Conservation (phyloP, 2,888 invertebrate species). For the Epinotia nisella region DNA sequence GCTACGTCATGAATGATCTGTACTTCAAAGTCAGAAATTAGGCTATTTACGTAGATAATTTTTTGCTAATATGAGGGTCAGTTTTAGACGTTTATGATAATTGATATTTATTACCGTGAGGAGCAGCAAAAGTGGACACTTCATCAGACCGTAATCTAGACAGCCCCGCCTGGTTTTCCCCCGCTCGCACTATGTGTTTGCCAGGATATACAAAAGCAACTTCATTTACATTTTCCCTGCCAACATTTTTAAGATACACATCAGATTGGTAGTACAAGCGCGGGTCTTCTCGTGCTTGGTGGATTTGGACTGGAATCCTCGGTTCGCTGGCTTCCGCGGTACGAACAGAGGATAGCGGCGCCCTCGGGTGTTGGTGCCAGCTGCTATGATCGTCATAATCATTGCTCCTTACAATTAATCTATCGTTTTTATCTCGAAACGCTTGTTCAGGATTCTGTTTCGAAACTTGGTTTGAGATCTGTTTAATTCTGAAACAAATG, state of each 20-base stretch:
- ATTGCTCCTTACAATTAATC: constrained; percentile 57
- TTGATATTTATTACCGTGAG: constrained; percentile 28
- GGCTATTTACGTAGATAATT: not conserved
- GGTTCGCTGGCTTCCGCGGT: constrained; percentile 57
- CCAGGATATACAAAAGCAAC: constrained; percentile 70
- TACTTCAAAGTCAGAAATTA: not conserved
- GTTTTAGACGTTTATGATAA: not conserved
- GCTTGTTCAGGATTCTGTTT: constrained; percentile 47
- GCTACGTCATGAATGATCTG: not conserved
- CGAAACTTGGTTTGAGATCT: constrained; percentile 53
- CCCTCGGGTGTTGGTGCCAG: constrained; percentile 61
- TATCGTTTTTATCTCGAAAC: constrained; percentile 50
- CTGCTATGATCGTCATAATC: constrained; percentile 75
- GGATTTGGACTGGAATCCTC: constrained; percentile 60
- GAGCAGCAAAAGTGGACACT: not conserved
- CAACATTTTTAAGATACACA: constrained; percentile 72
- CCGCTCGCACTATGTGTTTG: constrained; percentile 63
- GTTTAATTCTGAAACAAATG: constrained; percentile 60
- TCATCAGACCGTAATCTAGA: constrained; percentile 23
- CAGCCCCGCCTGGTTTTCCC: constrained; percentile 48
- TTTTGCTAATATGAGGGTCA: not conserved
- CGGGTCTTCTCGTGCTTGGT: constrained; percentile 76
- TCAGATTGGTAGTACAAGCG: constrained; percentile 77
- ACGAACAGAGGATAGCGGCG: constrained; percentile 60
- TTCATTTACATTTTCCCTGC: constrained; percentile 66